phyloP scores from a whole-genome alignment of 2,888 invertebrate species.

The Drosophila parthenogenetica region DNA sequence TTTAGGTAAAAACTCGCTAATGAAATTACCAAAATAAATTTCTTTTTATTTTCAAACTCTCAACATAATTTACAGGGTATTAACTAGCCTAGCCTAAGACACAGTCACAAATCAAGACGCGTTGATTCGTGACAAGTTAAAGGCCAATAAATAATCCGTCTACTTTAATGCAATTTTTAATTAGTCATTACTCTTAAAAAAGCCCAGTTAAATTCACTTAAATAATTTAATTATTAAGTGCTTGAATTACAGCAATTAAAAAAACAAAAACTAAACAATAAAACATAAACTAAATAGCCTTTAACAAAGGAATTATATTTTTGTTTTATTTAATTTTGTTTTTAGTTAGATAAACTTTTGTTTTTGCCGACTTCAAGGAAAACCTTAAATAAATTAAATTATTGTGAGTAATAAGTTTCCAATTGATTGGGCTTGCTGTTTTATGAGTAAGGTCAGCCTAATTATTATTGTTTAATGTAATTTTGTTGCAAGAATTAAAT shows the following conservation, averaged over 20 bases:
- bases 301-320: slow-evolving; percentile 27
- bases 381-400: slow-evolving; percentile 4
- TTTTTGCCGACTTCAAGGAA: not conserved
- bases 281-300: slow-evolving; percentile 11
- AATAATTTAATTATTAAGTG: slow-evolving; percentile 15
- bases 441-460: slow-evolving; percentile 30
- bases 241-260: slow-evolving; percentile 65
- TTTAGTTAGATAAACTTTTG: slow-evolving; percentile 25
- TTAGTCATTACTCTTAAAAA: slow-evolving; percentile 37
- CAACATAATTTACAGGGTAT: slow-evolving; percentile 11
- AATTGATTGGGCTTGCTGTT: slow-evolving; percentile 16
- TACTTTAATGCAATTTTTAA: slow-evolving; percentile 61
- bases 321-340: slow-evolving; percentile 7
- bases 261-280: slow-evolving; percentile 19
- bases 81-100: not conserved
- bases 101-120: slow-evolving; percentile 12
- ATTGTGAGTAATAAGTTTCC: slow-evolving; percentile 12
- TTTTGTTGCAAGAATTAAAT: not conserved
- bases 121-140: slow-evolving; percentile 44
- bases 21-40: not conserved
- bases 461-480: slow-evolving; percentile 4
- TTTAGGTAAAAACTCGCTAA: not conserved
- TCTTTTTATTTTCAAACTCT: not conserved
- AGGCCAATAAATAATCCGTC: slow-evolving; percentile 56
- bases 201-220: slow-evolving; percentile 21